Conservation (phyloP, 2,888 invertebrate genomes). For the Apocheima hispidaria region DNA sequence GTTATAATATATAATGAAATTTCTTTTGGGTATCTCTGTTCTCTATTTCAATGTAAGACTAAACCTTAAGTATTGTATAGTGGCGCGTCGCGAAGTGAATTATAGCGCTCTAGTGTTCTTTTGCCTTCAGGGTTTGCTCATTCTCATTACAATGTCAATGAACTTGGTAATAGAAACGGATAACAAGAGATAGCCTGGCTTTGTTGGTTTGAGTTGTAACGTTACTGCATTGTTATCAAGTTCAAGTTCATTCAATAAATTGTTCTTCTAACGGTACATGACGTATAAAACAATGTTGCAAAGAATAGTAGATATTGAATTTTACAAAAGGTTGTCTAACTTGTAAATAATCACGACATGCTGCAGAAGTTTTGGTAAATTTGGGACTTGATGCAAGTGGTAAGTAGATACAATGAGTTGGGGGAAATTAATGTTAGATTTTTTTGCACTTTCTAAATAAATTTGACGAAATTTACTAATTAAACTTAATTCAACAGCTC, state of each 20-base stretch:
- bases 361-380: too few species aligned
- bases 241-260: not conserved
- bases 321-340: too few species aligned
- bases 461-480: too few species aligned
- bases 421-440: too few species aligned
- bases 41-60: not conserved
- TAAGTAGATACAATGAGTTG: too few species aligned
- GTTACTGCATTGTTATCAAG: not conserved
- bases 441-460: too few species aligned
- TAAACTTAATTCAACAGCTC: too few species aligned
- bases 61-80: not conserved
- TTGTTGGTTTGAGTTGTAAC: not conserved
- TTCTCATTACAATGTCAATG: conserved; percentile 25
- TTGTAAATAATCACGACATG: too few species aligned
- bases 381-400: too few species aligned
- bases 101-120: conserved; percentile 2
- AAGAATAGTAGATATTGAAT: not conserved
- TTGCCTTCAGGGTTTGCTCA: not conserved
- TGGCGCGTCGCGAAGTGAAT: not conserved
- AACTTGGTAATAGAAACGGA: conserved; percentile 29
- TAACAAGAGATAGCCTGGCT: not conserved
- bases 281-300: not conserved
- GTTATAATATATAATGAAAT: too few species aligned
- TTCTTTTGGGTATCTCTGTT: too few species aligned
- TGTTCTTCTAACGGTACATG: not conserved